A percentile compares a stretch with the other conserved stretches of the same genome.
phyloP scores from a whole-genome alignment of 2,888 invertebrate genomes.

The Ametastegia equiseti region DNA sequence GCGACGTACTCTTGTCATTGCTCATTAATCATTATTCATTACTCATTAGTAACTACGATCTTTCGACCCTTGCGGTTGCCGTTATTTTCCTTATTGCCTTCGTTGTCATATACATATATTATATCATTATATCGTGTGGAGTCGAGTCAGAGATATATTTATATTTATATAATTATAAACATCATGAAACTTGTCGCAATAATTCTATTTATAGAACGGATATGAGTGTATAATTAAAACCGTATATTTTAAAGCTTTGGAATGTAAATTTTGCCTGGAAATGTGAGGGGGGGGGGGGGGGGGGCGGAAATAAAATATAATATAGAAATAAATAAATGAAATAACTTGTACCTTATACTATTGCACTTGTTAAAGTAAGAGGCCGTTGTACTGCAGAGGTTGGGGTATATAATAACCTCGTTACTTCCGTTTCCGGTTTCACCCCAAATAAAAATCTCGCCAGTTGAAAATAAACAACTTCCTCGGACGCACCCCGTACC shows the following conservation, averaged over 20 bases:
- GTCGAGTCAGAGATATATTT: neutral
- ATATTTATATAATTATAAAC: neutral
- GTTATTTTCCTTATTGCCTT: neutral
- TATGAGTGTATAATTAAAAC: too few species aligned
- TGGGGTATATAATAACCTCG: constrained; percentile 8
- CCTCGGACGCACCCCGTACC: neutral
- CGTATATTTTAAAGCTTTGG: neutral
- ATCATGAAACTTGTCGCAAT: neutral
- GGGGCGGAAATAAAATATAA: neutral
- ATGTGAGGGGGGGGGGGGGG: too few species aligned
- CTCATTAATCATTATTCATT: constrained; percentile 12
- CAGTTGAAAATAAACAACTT: constrained; percentile 31
- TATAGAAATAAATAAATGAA: too few species aligned
- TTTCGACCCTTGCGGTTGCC: neutral
- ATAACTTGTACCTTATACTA: too few species aligned
- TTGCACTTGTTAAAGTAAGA: constrained; percentile 2
- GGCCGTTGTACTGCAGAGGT: neutral
- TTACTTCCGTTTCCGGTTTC: constrained; percentile 36
- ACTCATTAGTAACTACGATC: neutral
- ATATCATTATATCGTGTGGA: too few species aligned
- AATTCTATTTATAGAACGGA: neutral
- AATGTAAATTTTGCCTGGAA: neutral
- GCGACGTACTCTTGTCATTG: neutral
- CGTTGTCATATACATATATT: too few species aligned
- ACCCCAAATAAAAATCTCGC: constrained; percentile 24